These are phyloP conservation scores for Cydia fagiglandana DNA, from an alignment of 1,140 invertebrate species.

Conservation along the genomic window DNA sequence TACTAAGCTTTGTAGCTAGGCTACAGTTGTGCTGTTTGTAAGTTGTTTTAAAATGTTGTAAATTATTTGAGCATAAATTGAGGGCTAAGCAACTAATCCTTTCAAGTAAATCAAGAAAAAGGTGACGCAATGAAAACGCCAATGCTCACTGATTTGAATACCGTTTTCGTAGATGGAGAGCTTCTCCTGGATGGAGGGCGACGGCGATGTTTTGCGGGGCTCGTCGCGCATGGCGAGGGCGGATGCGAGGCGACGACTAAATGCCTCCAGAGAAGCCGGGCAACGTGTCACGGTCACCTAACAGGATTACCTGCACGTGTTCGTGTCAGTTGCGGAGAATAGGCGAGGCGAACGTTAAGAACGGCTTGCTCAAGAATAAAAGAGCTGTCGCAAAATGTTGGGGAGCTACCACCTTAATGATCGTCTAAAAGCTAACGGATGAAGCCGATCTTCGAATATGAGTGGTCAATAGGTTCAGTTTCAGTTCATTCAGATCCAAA, in stretches of 20 bases:
- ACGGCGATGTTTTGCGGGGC: constrained; percentile 65
- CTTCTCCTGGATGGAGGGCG: constrained; percentile 72
- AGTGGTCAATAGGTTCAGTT: too few relatives aligned
- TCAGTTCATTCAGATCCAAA: too few relatives aligned
- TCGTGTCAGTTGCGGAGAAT: background rate
- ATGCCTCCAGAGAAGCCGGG: constrained; percentile 62
- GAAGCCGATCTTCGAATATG: too few relatives aligned
- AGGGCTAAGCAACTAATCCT: too few relatives aligned
- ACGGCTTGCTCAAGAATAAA: background rate
- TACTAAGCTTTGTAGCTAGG: too few relatives aligned
- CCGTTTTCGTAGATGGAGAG: constrained; percentile 74
- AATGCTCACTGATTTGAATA: constrained; percentile 50
- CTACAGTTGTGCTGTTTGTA: too few relatives aligned
- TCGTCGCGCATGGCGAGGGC: constrained; percentile 66
- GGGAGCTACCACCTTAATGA: background rate
- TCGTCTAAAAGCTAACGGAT: too few relatives aligned
- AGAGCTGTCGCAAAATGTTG: background rate
- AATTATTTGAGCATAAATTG: too few relatives aligned
- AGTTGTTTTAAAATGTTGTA: too few relatives aligned
- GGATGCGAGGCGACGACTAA: constrained; percentile 61
- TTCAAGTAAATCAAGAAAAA: constrained; percentile 30
- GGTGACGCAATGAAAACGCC: constrained; percentile 35
- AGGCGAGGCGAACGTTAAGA: background rate
- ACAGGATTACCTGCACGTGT: constrained; percentile 71
- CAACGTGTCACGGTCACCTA: constrained; percentile 76